Evolutionary conservation across 2,113 vertebrate species (phyloP).

Genomic region (Sebastes fasciatus): DNA sequence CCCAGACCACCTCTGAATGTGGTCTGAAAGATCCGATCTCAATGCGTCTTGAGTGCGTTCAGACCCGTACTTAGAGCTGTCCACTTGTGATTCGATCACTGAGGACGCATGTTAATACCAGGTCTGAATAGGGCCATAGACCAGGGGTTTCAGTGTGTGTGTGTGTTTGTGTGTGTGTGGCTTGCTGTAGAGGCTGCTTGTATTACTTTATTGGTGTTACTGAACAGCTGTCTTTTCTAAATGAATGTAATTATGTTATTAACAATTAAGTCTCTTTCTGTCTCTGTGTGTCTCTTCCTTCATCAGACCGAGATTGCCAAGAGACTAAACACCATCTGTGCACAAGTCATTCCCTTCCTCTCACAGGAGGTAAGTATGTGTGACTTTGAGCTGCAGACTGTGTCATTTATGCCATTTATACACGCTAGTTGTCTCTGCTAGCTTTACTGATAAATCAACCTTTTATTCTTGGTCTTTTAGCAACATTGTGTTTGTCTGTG

Average conservation of each 20-base stretch:
- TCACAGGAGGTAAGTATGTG: slow-evolving; percentile 94
- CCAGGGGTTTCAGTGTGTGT: neutral
- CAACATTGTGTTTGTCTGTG: slow-evolving; percentile 21
- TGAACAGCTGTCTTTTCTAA: slow-evolving; percentile 75
- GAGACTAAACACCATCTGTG: slow-evolving; percentile 98
- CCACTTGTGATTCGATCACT: too few relatives aligned
- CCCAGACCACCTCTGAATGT: too few relatives aligned
- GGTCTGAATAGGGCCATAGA: neutral
- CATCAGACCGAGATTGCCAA: slow-evolving; percentile 97
- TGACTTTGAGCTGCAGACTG: slow-evolving; percentile 62
- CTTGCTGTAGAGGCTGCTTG: slow-evolving; percentile 7
- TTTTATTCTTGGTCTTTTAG: neutral
- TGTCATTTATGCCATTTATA: slow-evolving; percentile 25
- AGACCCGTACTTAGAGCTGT: too few relatives aligned
- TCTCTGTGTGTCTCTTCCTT: slow-evolving; percentile 69
- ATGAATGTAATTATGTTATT: slow-evolving; percentile 76
- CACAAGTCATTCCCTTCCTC: slow-evolving; percentile 99
- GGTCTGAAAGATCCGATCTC: too few relatives aligned
- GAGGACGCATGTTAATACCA: too few relatives aligned
- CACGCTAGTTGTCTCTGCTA: slow-evolving; percentile 9
- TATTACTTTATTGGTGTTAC: slow-evolving; percentile 66
- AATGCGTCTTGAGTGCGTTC: too few relatives aligned
- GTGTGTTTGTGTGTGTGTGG: neutral
- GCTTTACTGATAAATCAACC: slow-evolving; percentile 17
- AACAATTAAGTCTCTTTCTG: slow-evolving; percentile 63